These are phyloP conservation scores for Pseudococcus viburni DNA, from an alignment of 2,888 invertebrate genomes.

Conservation along the genomic window DNA sequence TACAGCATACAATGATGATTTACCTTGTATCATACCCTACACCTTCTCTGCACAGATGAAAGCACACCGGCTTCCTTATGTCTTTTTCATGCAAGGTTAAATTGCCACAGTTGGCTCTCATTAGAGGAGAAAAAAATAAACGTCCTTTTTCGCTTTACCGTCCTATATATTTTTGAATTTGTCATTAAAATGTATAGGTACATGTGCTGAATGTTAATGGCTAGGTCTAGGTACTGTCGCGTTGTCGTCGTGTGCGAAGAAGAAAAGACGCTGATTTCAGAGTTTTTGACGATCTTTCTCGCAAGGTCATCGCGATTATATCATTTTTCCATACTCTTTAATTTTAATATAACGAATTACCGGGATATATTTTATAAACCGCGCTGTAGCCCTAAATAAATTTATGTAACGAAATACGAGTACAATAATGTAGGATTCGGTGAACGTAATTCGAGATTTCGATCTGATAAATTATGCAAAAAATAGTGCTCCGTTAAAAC, in stretches of 20 bases:
- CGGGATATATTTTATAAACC: too few species aligned
- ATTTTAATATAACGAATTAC: too few species aligned
- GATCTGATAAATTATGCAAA: too few species aligned
- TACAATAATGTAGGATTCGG: too few species aligned
- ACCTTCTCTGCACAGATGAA: conserved; percentile 41
- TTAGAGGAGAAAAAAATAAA: conserved; percentile 22
- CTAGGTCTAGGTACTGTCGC: not conserved
- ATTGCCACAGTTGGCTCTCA: conserved; percentile 23
- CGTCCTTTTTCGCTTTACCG: conserved; percentile 40
- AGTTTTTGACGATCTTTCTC: not conserved
- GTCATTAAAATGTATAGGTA: conserved; percentile 4
- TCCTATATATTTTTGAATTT: conserved; percentile 37
- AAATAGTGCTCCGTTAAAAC: too few species aligned
- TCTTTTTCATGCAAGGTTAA: conserved; percentile 55
- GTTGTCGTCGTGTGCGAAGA: not conserved
- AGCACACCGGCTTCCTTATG: conserved; percentile 48
- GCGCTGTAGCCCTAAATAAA: too few species aligned
- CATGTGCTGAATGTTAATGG: conserved; percentile 29
- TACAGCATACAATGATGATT: conserved; percentile 38
- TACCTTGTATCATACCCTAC: conserved; percentile 48
- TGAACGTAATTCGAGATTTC: too few species aligned
- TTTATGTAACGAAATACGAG: too few species aligned
- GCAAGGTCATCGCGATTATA: not conserved
- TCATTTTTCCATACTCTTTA: too few species aligned
- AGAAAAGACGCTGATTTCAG: not conserved